Conservation (phyloP, 2,888 invertebrate genomes). For the Heliconius cydno region DNA sequence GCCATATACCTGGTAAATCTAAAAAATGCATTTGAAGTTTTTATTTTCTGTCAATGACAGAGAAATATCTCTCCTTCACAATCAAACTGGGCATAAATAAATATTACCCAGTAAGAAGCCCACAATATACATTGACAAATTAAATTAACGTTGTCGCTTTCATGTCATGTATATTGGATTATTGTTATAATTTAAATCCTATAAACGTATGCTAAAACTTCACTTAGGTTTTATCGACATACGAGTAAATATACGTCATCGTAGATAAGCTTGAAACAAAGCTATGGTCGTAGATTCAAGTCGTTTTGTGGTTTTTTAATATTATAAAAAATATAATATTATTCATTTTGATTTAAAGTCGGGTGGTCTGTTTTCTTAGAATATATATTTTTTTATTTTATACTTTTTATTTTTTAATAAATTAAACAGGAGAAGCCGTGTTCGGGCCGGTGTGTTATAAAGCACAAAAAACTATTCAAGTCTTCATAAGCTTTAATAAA, state of each 20-base stretch:
- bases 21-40: no score
- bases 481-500: neutral
- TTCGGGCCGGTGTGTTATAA: no score
- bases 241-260: neutral
- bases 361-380: no score
- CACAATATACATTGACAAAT: constrained; percentile 1
- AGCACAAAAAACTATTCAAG: no score
- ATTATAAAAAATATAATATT: no score
- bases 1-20: no score
- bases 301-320: neutral
- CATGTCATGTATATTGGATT: constrained; percentile 16
- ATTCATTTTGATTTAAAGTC: no score
- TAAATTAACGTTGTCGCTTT: constrained; percentile 19
- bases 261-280: neutral
- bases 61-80: no score
- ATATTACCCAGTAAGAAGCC: constrained; percentile 14
- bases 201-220: constrained; percentile 46
- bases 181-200: constrained; percentile 22
- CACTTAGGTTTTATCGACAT: neutral
- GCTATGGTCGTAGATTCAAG: neutral
- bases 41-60: no score
- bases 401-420: no score
- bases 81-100: neutral
- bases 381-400: no score
- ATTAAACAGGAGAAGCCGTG: no score